phyloP scores from a whole-genome alignment of 2,797 vertebrate genomes.

The Podargus strigoides region DNA sequence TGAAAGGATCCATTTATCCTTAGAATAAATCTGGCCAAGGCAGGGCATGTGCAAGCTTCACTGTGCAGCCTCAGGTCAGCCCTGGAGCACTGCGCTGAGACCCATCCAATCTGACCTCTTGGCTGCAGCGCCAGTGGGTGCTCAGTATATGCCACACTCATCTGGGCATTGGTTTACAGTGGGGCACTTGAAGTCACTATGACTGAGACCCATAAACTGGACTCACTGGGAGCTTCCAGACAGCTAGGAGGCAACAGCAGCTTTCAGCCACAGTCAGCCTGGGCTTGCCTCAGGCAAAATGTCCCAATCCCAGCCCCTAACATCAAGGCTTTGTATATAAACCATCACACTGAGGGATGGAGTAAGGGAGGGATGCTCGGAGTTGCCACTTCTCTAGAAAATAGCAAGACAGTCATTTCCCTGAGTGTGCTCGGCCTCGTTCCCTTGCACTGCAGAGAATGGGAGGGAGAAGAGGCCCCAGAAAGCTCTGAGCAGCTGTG shows the following conservation, averaged over 20 bases:
- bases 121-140: not conserved
- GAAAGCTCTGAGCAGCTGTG: not conserved
- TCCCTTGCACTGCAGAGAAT: not conserved
- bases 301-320: conserved; percentile 27
- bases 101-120: not conserved
- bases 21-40: not conserved
- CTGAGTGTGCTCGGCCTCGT: not conserved
- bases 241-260: not conserved
- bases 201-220: not conserved
- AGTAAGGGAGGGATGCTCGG: not conserved
- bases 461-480: not conserved
- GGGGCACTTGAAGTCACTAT: not conserved
- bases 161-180: not conserved
- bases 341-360: not conserved
- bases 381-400: conserved; percentile 45
- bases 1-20: conserved; percentile 1
- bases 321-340: not conserved
- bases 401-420: not conserved
- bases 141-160: not conserved
- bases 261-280: conserved; percentile 31
- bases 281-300: not conserved
- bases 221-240: not conserved
- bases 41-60: not conserved
- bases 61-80: not conserved
- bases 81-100: not conserved